Evolutionary conservation across 2,113 vertebrate species (phyloP).

Genomic region (Monarcha castaneiventris): DNA sequence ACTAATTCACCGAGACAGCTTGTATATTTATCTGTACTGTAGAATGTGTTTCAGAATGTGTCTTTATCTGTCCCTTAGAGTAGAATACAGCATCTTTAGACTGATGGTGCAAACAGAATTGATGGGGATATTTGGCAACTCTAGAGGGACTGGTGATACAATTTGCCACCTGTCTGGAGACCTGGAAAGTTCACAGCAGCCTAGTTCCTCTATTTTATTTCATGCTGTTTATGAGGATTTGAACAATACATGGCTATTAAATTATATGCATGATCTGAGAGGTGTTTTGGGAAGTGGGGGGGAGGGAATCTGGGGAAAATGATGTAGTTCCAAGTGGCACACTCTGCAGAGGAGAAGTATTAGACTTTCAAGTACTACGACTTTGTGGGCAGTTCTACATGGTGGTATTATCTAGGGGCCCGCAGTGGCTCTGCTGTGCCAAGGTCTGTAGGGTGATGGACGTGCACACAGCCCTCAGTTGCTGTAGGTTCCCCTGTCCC

Average conservation of each 20-base stretch:
- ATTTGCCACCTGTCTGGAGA: neutral
- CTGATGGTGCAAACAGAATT: neutral
- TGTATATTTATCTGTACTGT: conserved; percentile 40
- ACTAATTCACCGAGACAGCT: conserved; percentile 21
- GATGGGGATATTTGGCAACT: neutral
- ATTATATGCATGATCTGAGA: neutral
- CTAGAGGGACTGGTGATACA: neutral
- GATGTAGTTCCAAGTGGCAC: neutral
- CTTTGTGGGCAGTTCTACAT: neutral
- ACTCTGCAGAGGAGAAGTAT: neutral
- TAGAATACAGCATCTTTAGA: neutral
- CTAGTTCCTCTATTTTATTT: neutral
- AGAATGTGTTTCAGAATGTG: neutral
- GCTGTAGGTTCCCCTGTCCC: neutral
- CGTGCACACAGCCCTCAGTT: neutral
- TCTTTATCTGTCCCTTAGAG: conserved; percentile 9
- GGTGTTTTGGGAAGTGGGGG: neutral
- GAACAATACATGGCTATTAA: neutral
- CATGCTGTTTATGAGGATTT: neutral
- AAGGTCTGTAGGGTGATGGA: neutral
- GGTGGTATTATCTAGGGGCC: neutral
- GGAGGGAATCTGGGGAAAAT: neutral
- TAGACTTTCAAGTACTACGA: neutral
- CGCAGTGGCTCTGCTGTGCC: neutral
- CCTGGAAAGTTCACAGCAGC: neutral